phyloP scores from a whole-genome alignment of 2,113 vertebrate species.

The Antennarius striatus region DNA sequence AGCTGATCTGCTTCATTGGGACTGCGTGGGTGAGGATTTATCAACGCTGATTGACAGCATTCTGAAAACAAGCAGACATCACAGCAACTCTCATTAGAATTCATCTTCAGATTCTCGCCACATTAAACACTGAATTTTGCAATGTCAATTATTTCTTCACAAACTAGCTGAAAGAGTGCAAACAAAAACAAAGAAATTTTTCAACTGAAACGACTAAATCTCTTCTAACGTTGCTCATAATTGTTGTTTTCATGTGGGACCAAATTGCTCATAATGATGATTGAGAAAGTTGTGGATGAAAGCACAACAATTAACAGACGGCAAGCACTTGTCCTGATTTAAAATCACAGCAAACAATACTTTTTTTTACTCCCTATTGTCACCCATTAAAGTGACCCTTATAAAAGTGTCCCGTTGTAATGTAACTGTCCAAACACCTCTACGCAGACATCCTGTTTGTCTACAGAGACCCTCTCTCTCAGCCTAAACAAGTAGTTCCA shows the following conservation, averaged over 20 bases:
- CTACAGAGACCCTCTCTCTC: conserved; percentile 55
- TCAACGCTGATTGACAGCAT: neutral
- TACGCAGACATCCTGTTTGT: conserved; percentile 75
- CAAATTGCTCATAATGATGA: neutral
- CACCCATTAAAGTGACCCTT: conserved; percentile 8
- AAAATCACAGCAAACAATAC: neutral
- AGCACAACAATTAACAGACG: neutral
- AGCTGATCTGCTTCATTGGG: neutral
- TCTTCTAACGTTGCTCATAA: neutral
- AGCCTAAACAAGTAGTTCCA: conserved; percentile 77
- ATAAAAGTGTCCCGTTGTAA: conserved; percentile 20
- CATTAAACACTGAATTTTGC: neutral
- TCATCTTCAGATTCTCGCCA: neutral
- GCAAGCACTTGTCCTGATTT: conserved; percentile 8
- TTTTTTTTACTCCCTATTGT: conserved; percentile 12
- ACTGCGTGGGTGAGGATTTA: neutral
- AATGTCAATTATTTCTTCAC: too few relatives aligned
- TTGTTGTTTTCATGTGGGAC: neutral
- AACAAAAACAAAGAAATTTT: neutral
- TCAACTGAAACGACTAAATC: neutral
- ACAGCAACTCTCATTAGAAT: neutral
- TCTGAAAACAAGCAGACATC: neutral
- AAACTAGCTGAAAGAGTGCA: too few relatives aligned
- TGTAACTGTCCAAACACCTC: conserved; percentile 69
- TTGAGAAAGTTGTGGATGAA: neutral